These are phyloP conservation scores for Onychostruthus taczanowskii DNA, from an alignment of 2,113 vertebrate genomes.

Conservation along the genomic window DNA sequence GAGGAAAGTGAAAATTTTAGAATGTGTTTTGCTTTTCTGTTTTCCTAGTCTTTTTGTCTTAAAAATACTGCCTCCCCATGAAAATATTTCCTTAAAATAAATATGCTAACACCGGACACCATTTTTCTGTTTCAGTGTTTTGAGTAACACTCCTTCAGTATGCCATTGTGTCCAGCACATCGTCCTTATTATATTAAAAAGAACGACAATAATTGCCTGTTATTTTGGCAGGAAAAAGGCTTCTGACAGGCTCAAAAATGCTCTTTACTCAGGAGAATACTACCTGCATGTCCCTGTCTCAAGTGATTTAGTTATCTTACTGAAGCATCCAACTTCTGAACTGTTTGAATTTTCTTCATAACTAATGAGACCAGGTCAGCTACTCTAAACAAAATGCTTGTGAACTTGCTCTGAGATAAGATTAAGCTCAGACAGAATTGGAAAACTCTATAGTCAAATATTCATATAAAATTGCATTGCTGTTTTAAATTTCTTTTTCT, in stretches of 20 bases:
- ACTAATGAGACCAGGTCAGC: not conserved
- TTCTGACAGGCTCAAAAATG: not conserved
- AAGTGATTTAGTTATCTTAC: not conserved
- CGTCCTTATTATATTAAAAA: not conserved
- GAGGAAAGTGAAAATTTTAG: not conserved
- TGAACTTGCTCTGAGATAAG: not conserved
- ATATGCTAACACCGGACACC: not conserved
- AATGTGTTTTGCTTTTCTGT: not conserved
- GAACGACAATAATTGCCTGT: not conserved
- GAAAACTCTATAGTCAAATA: not conserved
- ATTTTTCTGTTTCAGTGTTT: not conserved
- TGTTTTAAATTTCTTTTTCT: not conserved
- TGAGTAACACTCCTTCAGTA: not conserved
- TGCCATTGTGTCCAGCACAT: accelerated
- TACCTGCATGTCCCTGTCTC: not conserved
- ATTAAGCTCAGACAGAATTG: not conserved
- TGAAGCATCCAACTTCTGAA: not conserved
- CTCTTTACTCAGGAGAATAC: not conserved
- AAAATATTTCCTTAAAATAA: not conserved
- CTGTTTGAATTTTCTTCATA: not conserved
- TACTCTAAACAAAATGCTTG: not conserved
- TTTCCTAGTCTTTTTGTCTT: not conserved
- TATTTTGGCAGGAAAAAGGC: not conserved
- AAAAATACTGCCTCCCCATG: not conserved
- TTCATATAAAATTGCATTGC: not conserved